Evolutionary conservation across 2,888 invertebrate species (phyloP), one percentile per base, ranked within the genome.

Genomic region (Tribolium freemani): DNA sequence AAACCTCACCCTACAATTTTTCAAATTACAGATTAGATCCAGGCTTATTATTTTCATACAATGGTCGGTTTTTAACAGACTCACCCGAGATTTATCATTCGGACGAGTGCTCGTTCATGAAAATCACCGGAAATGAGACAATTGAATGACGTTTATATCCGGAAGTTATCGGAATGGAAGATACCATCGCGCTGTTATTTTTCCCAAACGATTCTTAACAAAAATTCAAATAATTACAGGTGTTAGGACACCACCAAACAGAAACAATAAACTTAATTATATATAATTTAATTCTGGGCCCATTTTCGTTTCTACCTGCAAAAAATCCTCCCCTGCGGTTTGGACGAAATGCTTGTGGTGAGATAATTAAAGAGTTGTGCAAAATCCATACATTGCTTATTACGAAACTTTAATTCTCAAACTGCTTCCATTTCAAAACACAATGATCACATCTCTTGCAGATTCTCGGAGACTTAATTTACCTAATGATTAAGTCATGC

Each of bases 71-170:
- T 56, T 56, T 56, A 56, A 21, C 54, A 6, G 31, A 30, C 54
- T 30, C 54, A 56, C 31, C 30, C 30, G 54, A 67, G 44, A 64
- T 71, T 73, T 72, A 73, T 72, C 45, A 38, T 61, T 53, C 71
- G 75, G 69, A 69, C 71, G 72, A 69, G 38, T 72, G 73, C 69
- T 75, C 68, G 56, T 60, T 56, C 58, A 46, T 70, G 48, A 53
- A 71, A 73, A 74, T 72, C 67, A 68, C 75, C 73, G 75, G 75
- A 75, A 74, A 74, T 72, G 63, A 71, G 67, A 72, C 72, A 73
- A 74, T 75, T 72, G 68, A 57, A 69, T 73, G 73, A 70, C 75
- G 67, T 71, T 72, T 71, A 69, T 56, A 67, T 57, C 54, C 66
- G 75, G 75, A 75, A 72, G 72, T 69, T 56, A 66, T 63, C 45